phyloP scores from a whole-genome alignment of 2,888 invertebrate species.

The Ophion ellenae region DNA sequence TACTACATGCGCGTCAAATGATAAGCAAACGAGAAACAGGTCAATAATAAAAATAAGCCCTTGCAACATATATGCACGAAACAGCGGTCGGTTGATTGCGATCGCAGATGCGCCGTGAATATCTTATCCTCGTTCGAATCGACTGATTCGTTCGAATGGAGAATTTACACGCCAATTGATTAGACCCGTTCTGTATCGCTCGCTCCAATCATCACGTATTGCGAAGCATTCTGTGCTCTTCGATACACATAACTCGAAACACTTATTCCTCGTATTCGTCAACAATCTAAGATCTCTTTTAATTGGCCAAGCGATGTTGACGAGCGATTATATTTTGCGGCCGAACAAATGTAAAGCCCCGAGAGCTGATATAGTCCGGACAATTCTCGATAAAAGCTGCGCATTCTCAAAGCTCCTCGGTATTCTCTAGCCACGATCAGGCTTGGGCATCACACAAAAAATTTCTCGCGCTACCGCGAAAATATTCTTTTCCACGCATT shows the following conservation, averaged over 20 bases:
- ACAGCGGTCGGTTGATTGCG: too few species aligned
- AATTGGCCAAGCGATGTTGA: background rate
- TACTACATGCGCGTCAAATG: too few species aligned
- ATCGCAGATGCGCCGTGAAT: background rate
- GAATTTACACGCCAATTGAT: background rate
- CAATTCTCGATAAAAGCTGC: slow-evolving; percentile 13
- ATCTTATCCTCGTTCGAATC: background rate
- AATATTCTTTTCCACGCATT: background rate
- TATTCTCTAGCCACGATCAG: background rate
- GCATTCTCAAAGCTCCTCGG: background rate
- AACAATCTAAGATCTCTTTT: background rate
- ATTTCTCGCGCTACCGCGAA: background rate
- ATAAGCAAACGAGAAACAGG: too few species aligned
- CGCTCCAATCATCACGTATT: background rate
- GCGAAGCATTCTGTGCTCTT: too few species aligned
- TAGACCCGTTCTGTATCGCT: background rate
- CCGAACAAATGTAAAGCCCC: background rate
- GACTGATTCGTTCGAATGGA: background rate
- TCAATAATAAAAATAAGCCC: too few species aligned
- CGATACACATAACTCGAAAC: too few species aligned
- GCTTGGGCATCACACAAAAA: background rate
- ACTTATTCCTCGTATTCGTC: background rate
- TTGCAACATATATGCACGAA: too few species aligned
- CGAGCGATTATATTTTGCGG: background rate
- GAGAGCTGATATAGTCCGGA: background rate